Evolutionary conservation across 2,888 invertebrate species (phyloP), one percentile per base, ranked within the genome.

Genomic region (Apodemia zela): DNA sequence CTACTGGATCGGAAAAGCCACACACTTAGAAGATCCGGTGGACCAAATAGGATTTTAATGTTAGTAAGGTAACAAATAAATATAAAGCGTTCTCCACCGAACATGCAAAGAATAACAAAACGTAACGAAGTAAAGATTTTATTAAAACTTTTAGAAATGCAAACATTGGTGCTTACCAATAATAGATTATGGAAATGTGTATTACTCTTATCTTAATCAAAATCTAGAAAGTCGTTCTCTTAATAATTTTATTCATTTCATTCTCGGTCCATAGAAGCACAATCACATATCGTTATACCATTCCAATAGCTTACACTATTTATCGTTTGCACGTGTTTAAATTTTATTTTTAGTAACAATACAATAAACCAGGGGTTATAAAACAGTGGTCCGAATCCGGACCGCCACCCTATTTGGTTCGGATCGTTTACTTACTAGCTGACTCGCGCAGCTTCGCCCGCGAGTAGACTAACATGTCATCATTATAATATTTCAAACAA

Each of bases 151-250:
- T 54, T 54, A 25, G 18, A 5, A 51, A 51, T 15, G 18, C 51
- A 54, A 54, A 15, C 21, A 25, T 18, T 54, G 51, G 51, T 54
- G 38, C 38, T 38, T 54, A 54, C 51, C 51, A 21, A 54, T 54
- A 54, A 51, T 25, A 54, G 51, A 54, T 51, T 51, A 51, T 51
- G 51, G 51, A 51, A 51, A 51, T 51, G 51, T 51, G 21, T 51
- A 18, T 51, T 18, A 21, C 51, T 21, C 13, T 51, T 25, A 51
- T 51, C 51, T 51, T 51, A 51, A 51, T 51, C 51, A 51, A 51
- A 51, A 51, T 51, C 51, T 51, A 18, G 51, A 51, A 51, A 51
- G 21, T 51, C 13, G 51, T 51, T 13, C 15, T 54, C 2, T 25
- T 54, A 54, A 54, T 54, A 54, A 21, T 25, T 54, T 54, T 54